A percentile compares a stretch with the other conserved stretches of the same genome.
These are phyloP conservation scores for Poliocrania exsul DNA, from an alignment of 2,797 vertebrate genomes.

Conservation along the genomic window DNA sequence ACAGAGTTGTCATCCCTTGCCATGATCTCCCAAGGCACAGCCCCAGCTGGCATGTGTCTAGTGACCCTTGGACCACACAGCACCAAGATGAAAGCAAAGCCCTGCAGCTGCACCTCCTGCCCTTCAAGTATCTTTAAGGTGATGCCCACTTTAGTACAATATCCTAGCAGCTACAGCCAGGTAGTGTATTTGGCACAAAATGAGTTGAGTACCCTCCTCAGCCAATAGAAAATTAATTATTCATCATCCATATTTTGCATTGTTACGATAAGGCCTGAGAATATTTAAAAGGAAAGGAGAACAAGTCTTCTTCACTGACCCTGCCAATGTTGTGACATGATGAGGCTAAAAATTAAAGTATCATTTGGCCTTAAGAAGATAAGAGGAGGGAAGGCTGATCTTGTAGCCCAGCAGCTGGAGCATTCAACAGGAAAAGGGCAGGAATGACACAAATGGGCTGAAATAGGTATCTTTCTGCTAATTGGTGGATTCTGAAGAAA, in stretches of 20 bases:
- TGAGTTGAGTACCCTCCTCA: not conserved
- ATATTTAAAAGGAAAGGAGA: not conserved
- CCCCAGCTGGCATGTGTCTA: not conserved
- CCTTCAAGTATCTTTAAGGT: not conserved
- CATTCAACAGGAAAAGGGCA: not conserved
- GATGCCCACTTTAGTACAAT: not conserved
- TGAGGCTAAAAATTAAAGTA: not conserved
- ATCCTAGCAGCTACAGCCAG: not conserved
- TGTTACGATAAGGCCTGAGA: not conserved
- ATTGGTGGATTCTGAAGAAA: not conserved
- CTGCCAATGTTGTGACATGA: not conserved
- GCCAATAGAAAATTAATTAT: not conserved
- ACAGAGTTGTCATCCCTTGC: not conserved
- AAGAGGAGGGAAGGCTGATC: not conserved
- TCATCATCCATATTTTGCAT: not conserved
- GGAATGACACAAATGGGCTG: not conserved
- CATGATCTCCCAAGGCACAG: not conserved
- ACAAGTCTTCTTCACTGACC: not conserved
- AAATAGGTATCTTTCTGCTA: not conserved
- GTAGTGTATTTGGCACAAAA: not conserved
- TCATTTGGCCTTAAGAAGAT: not conserved
- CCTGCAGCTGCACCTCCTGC: not conserved
- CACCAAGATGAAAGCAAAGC: not conserved
- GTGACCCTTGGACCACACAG: not conserved
- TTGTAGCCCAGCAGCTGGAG: not conserved